These are phyloP conservation scores for Acrossocheilus wenchowensis DNA, from an alignment of 2,797 vertebrate genomes.

Conservation along the genomic window DNA sequence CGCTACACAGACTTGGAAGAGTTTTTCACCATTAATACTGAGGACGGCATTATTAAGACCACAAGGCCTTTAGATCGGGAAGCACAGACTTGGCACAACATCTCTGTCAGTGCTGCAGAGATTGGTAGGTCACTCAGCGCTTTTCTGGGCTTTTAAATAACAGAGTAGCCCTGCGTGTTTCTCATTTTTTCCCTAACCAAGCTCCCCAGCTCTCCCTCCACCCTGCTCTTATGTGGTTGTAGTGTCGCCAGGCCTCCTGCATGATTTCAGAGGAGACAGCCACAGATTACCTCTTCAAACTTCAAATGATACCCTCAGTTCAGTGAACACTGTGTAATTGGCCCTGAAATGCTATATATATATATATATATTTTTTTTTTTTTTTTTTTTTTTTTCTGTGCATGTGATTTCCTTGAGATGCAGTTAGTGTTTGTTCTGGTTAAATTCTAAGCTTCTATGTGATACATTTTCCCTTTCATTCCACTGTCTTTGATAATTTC, in stretches of 20 bases:
- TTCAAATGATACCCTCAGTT: constrained; percentile 73
- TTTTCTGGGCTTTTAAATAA: constrained; percentile 53
- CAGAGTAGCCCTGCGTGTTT: constrained; percentile 46
- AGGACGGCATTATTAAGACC: constrained; percentile 93
- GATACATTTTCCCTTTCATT: constrained; percentile 12
- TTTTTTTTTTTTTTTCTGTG: constrained; percentile 24
- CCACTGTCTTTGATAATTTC: constrained; percentile 39
- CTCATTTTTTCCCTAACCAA: constrained; percentile 50
- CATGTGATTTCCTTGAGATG: constrained; percentile 24
- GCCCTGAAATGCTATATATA: constrained; percentile 42
- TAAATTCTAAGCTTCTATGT: background rate
- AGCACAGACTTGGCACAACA: constrained; percentile 92
- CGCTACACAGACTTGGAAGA: constrained; percentile 95
- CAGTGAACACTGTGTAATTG: constrained; percentile 37
- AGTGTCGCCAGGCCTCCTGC: constrained; percentile 75
- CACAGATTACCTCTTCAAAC: constrained; percentile 73
- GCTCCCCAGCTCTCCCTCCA: constrained; percentile 44
- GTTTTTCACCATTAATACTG: constrained; percentile 89
- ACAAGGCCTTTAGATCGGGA: constrained; percentile 92
- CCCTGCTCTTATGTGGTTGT: constrained; percentile 76
- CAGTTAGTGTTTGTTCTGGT: constrained; percentile 20
- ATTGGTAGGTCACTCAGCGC: constrained; percentile 81
- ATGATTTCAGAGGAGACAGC: constrained; percentile 73
- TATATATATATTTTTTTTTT: background rate
- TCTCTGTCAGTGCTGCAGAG: constrained; percentile 94